phyloP scores from a whole-genome alignment of 2,113 vertebrate species.

The Atrichornis clamosus region DNA sequence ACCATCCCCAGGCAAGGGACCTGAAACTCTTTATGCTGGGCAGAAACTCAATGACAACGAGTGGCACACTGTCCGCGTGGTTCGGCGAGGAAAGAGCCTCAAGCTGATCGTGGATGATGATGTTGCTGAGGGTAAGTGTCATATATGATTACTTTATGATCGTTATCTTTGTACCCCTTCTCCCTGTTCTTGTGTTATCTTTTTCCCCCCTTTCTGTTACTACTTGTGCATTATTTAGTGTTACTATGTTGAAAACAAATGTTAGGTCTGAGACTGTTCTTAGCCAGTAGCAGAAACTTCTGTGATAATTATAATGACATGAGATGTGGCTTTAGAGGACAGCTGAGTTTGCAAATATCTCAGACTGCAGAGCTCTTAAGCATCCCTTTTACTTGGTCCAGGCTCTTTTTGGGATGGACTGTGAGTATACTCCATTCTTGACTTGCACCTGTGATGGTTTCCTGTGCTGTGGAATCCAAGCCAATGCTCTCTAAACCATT shows the following conservation, averaged over 20 bases:
- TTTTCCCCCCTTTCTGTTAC: accelerated
- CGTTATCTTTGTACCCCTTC: neutral
- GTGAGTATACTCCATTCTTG: neutral
- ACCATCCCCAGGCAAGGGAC: constrained; percentile 89
- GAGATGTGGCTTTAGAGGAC: accelerated
- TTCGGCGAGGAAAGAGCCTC: constrained; percentile 91
- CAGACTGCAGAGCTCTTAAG: neutral
- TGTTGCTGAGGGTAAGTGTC: constrained; percentile 87
- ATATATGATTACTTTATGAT: neutral
- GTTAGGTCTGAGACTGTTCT: neutral
- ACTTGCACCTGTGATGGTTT: neutral
- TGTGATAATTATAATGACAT: accelerated
- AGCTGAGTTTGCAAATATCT: neutral
- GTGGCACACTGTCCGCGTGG: constrained; percentile 93
- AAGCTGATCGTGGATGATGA: constrained; percentile 94
- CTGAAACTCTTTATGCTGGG: constrained; percentile 93
- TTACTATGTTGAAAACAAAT: neutral
- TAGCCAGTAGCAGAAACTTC: neutral
- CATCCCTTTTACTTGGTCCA: neutral
- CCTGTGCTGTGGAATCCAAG: neutral
- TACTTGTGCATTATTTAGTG: neutral
- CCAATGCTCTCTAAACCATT: neutral
- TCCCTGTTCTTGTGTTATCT: neutral
- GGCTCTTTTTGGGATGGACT: neutral
- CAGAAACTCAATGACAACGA: constrained; percentile 98